Evolutionary conservation across 2,888 invertebrate species (phyloP), one percentile per base, ranked within the genome.

Genomic region (Stenoptilia bipunctidactyla): DNA sequence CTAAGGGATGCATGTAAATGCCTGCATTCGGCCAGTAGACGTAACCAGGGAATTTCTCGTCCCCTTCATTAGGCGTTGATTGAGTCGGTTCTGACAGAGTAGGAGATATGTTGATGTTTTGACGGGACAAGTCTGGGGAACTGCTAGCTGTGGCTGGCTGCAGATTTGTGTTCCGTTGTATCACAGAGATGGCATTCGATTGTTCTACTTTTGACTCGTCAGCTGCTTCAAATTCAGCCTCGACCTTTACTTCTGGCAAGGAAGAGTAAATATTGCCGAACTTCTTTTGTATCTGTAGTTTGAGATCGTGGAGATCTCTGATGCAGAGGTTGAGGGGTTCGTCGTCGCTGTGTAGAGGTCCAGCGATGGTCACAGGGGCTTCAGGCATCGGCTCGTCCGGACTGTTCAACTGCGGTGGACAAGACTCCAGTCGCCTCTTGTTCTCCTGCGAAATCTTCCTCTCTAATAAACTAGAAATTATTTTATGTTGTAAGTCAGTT

Each of bases 311-410:
- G 37, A 90, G 83, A 58, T 94, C 94, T 39, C 93, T 82, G 42
- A 94, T 87, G 61, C 94, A 95, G 2, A 95, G 85, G 70, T 95
- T 95, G 3, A 95, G 73, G 0, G 94, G 94, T 57, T 94, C 92
- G 38, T 91, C 89, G 57, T 77, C 65, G 50, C 65, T 63, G 51
- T 74, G 67, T 52, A 82, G 38, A 12, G 66, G 67, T 13, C 67
- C 61, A 39, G 70, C 66, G 37, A 69, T 61, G 1, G 77, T 61
- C 46, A 61, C 44, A 1, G 76, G 76, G 1, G 72, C 72, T 40
- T 61, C 71, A 0, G 73, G 72, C 67, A 68, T 66, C 2, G 75
- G 79, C 34, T 62, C 70, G 45, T 70, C 69, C 1, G 75, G 73
- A 37, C 66, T 75, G 42, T 61, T 59, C 40, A 75, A 66, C 27